A percentile compares a stretch with the other conserved stretches of the same genome.
phyloP scores from a whole-genome alignment of 2,113 vertebrate species.

The Orycteropus afer region DNA sequence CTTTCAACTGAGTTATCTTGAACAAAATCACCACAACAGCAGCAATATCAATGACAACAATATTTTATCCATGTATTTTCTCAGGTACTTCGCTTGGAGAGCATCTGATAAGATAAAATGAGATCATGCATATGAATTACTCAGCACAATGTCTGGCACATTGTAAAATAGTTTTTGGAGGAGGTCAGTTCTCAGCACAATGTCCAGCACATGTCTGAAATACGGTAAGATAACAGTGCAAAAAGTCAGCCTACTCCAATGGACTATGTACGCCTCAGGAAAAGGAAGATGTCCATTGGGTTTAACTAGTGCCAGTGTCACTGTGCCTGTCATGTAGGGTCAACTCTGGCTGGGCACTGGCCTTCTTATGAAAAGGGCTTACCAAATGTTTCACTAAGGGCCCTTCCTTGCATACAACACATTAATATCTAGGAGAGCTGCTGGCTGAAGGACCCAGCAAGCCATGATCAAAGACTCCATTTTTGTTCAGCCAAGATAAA shows the following conservation, averaged over 20 bases:
- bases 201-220: neutral
- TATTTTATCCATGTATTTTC: fast-evolving
- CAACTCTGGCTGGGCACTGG: neutral
- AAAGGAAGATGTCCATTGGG: fast-evolving
- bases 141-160: fast-evolving
- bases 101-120: too few relatives aligned
- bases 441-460: neutral
- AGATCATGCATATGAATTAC: fast-evolving
- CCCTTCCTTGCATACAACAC: neutral
- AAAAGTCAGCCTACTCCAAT: fast-evolving
- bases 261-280: too few relatives aligned
- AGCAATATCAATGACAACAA: fast-evolving
- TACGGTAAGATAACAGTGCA: neutral
- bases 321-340: neutral
- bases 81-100: neutral
- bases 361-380: fast-evolving
- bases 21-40: fast-evolving
- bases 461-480: fast-evolving
- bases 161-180: fast-evolving
- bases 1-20: neutral
- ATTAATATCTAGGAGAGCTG: fast-evolving
- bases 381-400: neutral
- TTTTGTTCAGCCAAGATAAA: neutral
- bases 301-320: fast-evolving
- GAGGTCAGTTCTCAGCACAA: fast-evolving